Evolutionary conservation across 1,140 invertebrate species (phyloP), one percentile per base, ranked within the genome.

Genomic region (Brachionus rotundiformis): DNA sequence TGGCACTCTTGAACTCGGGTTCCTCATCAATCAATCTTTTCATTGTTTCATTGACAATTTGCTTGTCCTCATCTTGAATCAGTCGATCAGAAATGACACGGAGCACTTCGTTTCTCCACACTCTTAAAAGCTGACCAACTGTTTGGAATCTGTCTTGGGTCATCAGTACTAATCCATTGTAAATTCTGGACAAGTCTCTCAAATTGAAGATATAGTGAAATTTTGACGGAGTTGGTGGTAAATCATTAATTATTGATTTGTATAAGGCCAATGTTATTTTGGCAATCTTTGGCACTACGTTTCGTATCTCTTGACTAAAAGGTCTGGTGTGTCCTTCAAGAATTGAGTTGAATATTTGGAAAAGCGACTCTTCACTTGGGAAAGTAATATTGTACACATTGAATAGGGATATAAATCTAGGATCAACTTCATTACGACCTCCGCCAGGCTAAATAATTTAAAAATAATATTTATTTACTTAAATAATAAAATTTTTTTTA

Each of bases 181-280:
- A 92, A 29, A 95, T 92, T 65, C 93, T 90, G 1, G 93, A 94
- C 63, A 96, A 88, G 89, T 96, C 94, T 82, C 94, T 90, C 87
- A 96, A 90, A 86, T 95, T 96, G 88, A 95, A 96, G 82, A 95
- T 94, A 87, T 96, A 96, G 87, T 96, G 94, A 88, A 96, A 96
- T 86, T 94, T 95, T 3, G 92, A 92, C 3, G 95, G 95, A 0
- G 94, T 95, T 16, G 94, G 94, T n/a, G 94, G 93, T 71, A 96
- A 86, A 83, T 94, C 92, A 16, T 90, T 88, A 71, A 93, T 91
- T 36, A 93, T 90, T 75, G 90, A 85, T 73, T 93, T 92, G 85
- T 95, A 96, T n/a, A 95, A 87, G 41, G 92, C 90, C 75, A 95
- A 88, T 0, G 93, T 95, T 88, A 94, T 92, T 44, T 91, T 89